Percentiles rank a stretch among this genome's conserved stretches.
phyloP scores from a whole-genome alignment of 1,140 invertebrate genomes.

The Drosophila paulistorum region DNA sequence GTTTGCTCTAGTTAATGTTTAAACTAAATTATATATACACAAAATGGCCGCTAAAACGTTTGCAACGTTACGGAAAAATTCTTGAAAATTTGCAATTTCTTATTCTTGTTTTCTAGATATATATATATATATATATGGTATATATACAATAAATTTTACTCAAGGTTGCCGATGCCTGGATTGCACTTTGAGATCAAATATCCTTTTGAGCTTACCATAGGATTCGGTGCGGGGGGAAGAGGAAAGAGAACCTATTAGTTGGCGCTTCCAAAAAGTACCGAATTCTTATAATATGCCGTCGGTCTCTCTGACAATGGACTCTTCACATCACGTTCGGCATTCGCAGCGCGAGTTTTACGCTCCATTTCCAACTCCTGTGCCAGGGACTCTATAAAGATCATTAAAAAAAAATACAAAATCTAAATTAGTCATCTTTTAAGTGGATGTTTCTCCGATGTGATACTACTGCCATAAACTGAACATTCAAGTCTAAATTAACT shows the following conservation, averaged over 20 bases:
- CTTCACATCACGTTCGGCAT: slow-evolving; percentile 91
- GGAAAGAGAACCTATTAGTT: slow-evolving; percentile 85
- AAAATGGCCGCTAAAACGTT: slow-evolving; percentile 57
- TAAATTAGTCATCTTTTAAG: no score
- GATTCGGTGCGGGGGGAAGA: not conserved
- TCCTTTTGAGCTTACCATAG: slow-evolving; percentile 45
- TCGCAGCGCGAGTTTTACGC: slow-evolving; percentile 90
- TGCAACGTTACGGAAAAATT: slow-evolving; percentile 46
- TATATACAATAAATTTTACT: slow-evolving; percentile 32
- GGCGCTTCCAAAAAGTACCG: slow-evolving; percentile 91
- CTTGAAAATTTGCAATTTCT: slow-evolving; percentile 25
- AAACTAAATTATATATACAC: slow-evolving; percentile 36
- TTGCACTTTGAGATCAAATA: slow-evolving; percentile 82
- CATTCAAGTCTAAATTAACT: no score
- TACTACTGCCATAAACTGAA: no score
- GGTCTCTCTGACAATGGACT: slow-evolving; percentile 90
- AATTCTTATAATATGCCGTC: slow-evolving; percentile 92
- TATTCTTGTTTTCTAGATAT: not conserved
- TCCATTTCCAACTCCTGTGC: slow-evolving; percentile 93
- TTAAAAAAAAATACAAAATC: not conserved
- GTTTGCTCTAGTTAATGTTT: slow-evolving; percentile 22
- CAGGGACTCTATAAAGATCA: slow-evolving; percentile 86
- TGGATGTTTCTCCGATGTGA: no score
- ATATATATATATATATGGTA: not conserved
- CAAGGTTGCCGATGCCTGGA: slow-evolving; percentile 46